phyloP scores from a whole-genome alignment of 2,888 invertebrate species.

The Callimorpha dominula region DNA sequence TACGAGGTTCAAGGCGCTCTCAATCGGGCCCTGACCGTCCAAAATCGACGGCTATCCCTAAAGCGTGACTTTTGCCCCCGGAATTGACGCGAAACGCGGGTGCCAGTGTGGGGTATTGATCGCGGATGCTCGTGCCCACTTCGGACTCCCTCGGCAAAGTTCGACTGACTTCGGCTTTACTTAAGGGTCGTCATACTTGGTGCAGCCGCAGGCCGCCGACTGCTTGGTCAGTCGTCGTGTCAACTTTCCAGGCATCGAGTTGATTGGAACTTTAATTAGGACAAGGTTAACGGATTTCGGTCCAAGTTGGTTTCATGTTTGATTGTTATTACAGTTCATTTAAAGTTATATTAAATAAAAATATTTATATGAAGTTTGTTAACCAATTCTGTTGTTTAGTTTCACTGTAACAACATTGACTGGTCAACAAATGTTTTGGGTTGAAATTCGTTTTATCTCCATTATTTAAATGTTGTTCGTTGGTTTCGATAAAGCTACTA shows the following conservation, averaged over 20 bases:
- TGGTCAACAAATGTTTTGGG: neutral
- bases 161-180: slow-evolving; percentile 78
- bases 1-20: slow-evolving; percentile 42
- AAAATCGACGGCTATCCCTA: slow-evolving; percentile 80
- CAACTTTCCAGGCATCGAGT: slow-evolving; percentile 76
- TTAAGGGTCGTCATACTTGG: slow-evolving; percentile 68
- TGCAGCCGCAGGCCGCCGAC: slow-evolving; percentile 65
- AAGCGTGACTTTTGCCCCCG: slow-evolving; percentile 85
- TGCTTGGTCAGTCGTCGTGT: slow-evolving; percentile 78
- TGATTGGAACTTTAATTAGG: slow-evolving; percentile 84
- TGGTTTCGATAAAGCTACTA: neutral
- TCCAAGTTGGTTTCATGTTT: slow-evolving; percentile 61
- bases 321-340: neutral
- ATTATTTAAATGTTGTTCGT: slow-evolving; percentile 43
- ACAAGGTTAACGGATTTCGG: slow-evolving; percentile 76
- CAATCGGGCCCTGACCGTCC: slow-evolving; percentile 75
- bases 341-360: neutral
- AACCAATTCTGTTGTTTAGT: neutral
- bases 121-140: slow-evolving; percentile 75
- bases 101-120: slow-evolving; percentile 81
- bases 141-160: slow-evolving; percentile 73
- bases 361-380: neutral
- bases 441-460: slow-evolving; percentile 24
- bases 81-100: slow-evolving; percentile 80
- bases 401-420: neutral